Percentiles rank a stretch among this genome's conserved stretches.
phyloP scores from a whole-genome alignment of 2,888 invertebrate genomes.

The Bugulina stolonifera region DNA sequence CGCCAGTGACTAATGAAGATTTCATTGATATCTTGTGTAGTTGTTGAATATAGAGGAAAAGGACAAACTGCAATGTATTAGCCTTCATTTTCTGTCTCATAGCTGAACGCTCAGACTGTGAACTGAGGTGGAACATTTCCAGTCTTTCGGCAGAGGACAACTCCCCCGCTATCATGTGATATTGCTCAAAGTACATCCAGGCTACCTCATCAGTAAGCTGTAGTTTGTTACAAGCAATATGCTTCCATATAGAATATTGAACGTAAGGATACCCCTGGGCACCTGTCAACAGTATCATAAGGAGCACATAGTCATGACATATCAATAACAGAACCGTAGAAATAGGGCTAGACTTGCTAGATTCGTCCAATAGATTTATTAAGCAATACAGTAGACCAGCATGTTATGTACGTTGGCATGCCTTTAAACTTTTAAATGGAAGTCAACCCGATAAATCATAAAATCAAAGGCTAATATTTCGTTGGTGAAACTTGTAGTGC shows the following conservation, averaged over 20 bases:
- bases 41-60: constrained; percentile 52
- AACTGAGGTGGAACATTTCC: constrained; percentile 19
- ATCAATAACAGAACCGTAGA: constrained; percentile 5
- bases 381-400: constrained; percentile 32
- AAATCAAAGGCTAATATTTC: too few relatives aligned
- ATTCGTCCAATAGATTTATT: constrained; percentile 19
- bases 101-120: constrained; percentile 9
- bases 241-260: constrained; percentile 53
- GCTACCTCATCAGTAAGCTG: constrained; percentile 51
- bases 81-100: constrained; percentile 34
- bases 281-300: too few relatives aligned
- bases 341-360: not conserved
- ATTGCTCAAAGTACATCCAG: constrained; percentile 44
- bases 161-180: constrained; percentile 21
- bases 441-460: too few relatives aligned
- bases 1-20: constrained; percentile 49
- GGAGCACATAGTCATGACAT: too few relatives aligned
- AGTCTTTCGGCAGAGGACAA: not conserved
- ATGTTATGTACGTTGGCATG: constrained; percentile 49
- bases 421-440: too few relatives aligned
- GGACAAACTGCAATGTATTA: constrained; percentile 46
- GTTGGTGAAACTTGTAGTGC: too few relatives aligned
- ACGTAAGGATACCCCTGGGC: constrained; percentile 30
- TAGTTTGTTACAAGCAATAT: constrained; percentile 53
- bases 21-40: constrained; percentile 50